Percentiles rank a stretch among this genome's conserved stretches.
These are phyloP conservation scores for Zaprionus gabonicus DNA, from an alignment of 1,140 invertebrate genomes.

Conservation along the genomic window DNA sequence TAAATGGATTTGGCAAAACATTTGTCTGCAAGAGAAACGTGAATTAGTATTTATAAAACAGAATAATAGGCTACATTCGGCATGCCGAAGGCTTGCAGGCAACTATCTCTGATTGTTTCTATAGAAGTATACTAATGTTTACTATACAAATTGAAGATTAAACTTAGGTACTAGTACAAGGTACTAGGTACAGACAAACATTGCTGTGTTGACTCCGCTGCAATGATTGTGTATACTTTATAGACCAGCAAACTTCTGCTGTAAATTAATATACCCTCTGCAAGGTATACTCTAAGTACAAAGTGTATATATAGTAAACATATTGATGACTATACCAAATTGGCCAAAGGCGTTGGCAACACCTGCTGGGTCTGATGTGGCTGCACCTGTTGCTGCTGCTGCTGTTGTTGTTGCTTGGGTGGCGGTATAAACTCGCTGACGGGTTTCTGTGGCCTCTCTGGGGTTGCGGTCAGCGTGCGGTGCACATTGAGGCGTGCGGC, in stretches of 20 bases:
- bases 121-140: no score
- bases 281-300: no score
- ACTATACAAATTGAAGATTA: no score
- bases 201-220: no score
- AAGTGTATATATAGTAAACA: background rate
- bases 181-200: background rate
- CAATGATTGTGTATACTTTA: no score
- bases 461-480: slow-evolving; percentile 44
- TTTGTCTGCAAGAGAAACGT: slow-evolving; percentile 55
- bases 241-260: no score
- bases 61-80: background rate
- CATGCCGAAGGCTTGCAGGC: no score
- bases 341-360: slow-evolving; percentile 48
- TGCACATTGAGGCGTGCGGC: slow-evolving; percentile 71
- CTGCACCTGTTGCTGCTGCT: slow-evolving; percentile 10
- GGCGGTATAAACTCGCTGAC: slow-evolving; percentile 27
- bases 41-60: background rate
- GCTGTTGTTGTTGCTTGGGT: slow-evolving; percentile 16
- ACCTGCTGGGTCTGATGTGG: background rate
- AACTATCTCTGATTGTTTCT: no score
- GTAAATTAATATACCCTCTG: no score
- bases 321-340: slow-evolving; percentile 55
- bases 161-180: background rate
- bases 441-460: slow-evolving; percentile 43
- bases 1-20: slow-evolving; percentile 51